Base-by-base conservation (phyloP, 1,140 invertebrate species). In the Drosophila triauraria region DNA sequence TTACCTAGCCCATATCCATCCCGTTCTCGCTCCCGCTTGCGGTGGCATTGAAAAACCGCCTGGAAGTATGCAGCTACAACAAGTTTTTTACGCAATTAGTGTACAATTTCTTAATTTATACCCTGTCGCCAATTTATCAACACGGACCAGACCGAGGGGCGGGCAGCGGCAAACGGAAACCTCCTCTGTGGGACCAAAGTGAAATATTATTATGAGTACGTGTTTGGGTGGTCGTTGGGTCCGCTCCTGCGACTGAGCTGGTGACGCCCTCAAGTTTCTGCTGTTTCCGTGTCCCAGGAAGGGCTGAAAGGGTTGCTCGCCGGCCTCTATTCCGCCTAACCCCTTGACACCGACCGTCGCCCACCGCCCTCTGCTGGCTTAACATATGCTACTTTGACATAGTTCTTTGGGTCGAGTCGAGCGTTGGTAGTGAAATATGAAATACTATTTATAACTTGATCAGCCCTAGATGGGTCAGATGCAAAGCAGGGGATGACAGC, bases 91-190 rank as follows among this genome's bases (percentile, higher is more conserved):
- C 88, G 87, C 87, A 91, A 91, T 91, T 91, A 91, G 87, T 88
- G 87, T 91, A 91, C 88, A 91, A 91, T 91, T 91, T 91, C 87
- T 91, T 91, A 91, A 91, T 91, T 91, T 91, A 91, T 91, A 91
- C 83, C 75, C 87, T 91, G 88, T 91, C 87, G 88, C 87, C 87
- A 91, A 91, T 91, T 91, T 91, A 91, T 91, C 87, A 91, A 82
- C 87, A 87, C 68, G 76, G 62, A 46, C 35, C 68, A 43, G 57
- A 61, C 43, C 57, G 23, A 25, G 40, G 42, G 56, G 27, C 5
- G 17, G 30, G 25, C 13, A 47, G 40, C 38, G 44, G 48, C 10
- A 47, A 61, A 57, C 32, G 65, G 44, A 72, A 53, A 68, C 67
- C 67, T 53, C 32, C 44, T 43, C 60, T 44, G 58, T 71, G 67